These are phyloP conservation scores for Delia radicum DNA, from an alignment of 1,140 invertebrate species.

Conservation along the genomic window DNA sequence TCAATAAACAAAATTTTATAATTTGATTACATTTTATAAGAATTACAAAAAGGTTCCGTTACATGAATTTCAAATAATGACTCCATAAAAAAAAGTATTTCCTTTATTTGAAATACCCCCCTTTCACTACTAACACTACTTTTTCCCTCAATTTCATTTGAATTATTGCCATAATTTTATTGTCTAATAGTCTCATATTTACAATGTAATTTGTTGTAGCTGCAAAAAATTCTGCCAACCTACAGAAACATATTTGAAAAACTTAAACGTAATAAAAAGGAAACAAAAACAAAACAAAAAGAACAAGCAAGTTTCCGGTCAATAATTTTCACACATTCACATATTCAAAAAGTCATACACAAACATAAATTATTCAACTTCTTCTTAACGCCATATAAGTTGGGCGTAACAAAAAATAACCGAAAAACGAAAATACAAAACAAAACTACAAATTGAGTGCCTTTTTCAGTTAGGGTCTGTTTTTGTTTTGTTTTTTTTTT, in stretches of 20 bases:
- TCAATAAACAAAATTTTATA: no score
- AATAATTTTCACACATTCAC: slow-evolving; percentile 10
- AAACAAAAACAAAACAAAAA: not conserved
- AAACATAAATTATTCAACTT: not conserved
- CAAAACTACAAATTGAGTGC: not conserved
- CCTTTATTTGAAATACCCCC: no score
- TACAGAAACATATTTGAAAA: not conserved
- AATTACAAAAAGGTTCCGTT: no score
- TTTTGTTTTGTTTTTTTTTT: not conserved
- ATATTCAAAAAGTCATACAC: slow-evolving; percentile 7
- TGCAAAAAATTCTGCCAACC: no score
- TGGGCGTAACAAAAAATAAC: not conserved
- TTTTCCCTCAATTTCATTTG: no score
- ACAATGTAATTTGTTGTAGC: not conserved
- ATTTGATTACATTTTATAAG: no score
- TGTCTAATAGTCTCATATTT: slow-evolving; percentile 7
- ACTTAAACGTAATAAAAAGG: no score
- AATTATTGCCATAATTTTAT: not conserved
- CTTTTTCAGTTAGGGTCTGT: not conserved
- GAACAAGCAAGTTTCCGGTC: not conserved
- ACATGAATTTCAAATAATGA: no score
- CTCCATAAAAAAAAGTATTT: no score
- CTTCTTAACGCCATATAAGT: not conserved
- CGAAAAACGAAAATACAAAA: not conserved
- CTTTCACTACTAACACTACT: no score